Evolutionary conservation across 2,113 vertebrate genomes (phyloP).

Genomic region (Callionymus lyra): DNA sequence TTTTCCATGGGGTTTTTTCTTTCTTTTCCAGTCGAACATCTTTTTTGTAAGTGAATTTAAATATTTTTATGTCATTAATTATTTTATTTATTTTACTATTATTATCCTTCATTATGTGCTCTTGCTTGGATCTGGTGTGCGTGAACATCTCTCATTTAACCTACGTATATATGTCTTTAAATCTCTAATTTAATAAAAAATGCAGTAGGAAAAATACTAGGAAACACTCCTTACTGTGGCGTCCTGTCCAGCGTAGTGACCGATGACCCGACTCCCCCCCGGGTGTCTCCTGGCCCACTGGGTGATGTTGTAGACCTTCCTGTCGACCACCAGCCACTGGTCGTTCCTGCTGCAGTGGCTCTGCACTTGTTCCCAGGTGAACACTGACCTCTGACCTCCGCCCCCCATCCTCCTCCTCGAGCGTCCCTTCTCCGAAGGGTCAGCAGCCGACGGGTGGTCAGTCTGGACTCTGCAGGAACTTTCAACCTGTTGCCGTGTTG

Average conservation of each 20-base stretch:
- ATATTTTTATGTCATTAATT: too few relatives aligned
- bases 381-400: conserved; percentile 27
- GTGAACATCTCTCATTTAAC: too few relatives aligned
- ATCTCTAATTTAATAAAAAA: too few relatives aligned
- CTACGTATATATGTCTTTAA: too few relatives aligned
- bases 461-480: neutral
- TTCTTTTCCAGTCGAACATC: too few relatives aligned
- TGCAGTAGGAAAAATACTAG: too few relatives aligned
- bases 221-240: conserved; percentile 77
- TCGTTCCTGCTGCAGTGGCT: conserved; percentile 74
- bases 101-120: too few relatives aligned
- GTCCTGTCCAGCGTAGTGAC: conserved; percentile 85
- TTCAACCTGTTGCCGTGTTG: conserved; percentile 25
- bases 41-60: too few relatives aligned
- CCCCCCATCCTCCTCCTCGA: conserved; percentile 40
- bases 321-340: conserved; percentile 87
- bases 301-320: conserved; percentile 88
- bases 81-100: too few relatives aligned
- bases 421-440: neutral
- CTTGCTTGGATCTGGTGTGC: too few relatives aligned
- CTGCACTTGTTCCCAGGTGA: conserved; percentile 88
- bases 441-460: neutral
- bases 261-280: conserved; percentile 77
- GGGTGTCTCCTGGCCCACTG: conserved; percentile 82
- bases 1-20: too few relatives aligned